Percentiles rank a stretch among this genome's conserved stretches.
phyloP scores from a whole-genome alignment of 1,140 invertebrate species.

The Eulimnadia texana region DNA sequence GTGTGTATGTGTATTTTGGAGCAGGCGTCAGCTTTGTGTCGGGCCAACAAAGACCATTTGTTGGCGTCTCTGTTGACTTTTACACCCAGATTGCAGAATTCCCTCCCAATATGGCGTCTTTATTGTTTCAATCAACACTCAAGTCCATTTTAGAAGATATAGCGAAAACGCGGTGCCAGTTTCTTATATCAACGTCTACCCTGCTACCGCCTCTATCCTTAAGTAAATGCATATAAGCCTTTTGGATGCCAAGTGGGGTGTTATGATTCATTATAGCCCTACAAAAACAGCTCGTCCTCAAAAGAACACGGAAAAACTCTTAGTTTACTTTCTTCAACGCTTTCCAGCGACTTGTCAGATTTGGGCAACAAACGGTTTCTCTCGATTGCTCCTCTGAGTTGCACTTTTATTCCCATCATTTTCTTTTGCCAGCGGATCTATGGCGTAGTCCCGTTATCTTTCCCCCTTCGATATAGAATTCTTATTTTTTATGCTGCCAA shows the following conservation, averaged over 20 bases:
- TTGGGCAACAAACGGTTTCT: slow-evolving; percentile 12
- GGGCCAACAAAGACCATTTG: neutral
- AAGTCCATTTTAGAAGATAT: neutral
- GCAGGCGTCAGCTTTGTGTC: neutral
- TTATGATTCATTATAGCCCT: neutral
- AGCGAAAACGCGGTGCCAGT: neutral
- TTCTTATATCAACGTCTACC: neutral
- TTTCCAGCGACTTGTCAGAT: slow-evolving; percentile 7
- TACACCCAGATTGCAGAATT: neutral
- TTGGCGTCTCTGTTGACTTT: neutral
- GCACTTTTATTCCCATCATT: neutral
- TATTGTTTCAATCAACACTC: neutral
- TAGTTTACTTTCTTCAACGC: neutral
- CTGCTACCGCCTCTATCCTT: too few species aligned
- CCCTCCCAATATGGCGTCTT: neutral
- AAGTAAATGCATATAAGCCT: neutral
- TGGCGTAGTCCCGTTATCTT: too few species aligned
- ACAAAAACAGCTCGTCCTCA: neutral
- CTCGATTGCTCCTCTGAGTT: neutral
- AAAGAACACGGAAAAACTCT: neutral
- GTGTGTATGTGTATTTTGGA: neutral
- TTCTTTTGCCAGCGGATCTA: neutral
- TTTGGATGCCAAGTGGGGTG: neutral
- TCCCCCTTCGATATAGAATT: too few species aligned
- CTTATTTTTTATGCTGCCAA: too few species aligned